Base-by-base conservation (phyloP, 2,888 invertebrate genomes). In the Pristionchus entomophagus region DNA sequence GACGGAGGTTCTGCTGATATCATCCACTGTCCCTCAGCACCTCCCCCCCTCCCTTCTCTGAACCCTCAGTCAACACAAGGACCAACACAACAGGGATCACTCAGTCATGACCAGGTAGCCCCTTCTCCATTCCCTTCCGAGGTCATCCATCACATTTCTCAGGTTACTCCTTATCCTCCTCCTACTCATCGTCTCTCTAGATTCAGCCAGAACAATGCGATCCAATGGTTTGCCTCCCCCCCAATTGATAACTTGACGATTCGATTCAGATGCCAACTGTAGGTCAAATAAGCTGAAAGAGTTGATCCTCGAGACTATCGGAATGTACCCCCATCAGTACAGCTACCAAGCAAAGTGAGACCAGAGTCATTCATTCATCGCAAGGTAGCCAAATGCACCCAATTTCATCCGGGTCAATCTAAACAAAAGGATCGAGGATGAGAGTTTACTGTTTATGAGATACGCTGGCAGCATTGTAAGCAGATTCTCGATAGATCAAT, bases 271-370 rank as follows among this genome's bases (percentile, higher is more conserved):
- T 62, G 91, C 91, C 84, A 93, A 91, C 83, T 93, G 93, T 87
- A 92, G 91, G 83, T 93, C 93, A 82, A 91, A 91, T 26, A 93
- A 93, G 73, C 86, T 93, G 51, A 86, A 91, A 22, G 93, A 93
- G 84, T 86, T 93, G 41, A 91, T 93, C 53, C 80, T 93, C 65
- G 93, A 93, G 84, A 93, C 92, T 0, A 90, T 93, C 22, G 92
- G 92, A 22, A 88, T 91, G 87, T 93, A 93, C 86, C 93, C 93
- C 12, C 93, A 93, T 88, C 93, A 93, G 85, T 93, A 92, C 88
- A 93, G 93, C 86, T 92, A 93, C 86, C 93, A 93, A 81, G 93
- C 93, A 17, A 92, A 91, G 93, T 92, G 26, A 87, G 89, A 86
- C 29, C 12, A 32, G 17, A 10, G 22, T 41, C 17, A 12, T 59